phyloP scores from a whole-genome alignment of 2,888 invertebrate genomes.

The Drosophila kokeensis region DNA sequence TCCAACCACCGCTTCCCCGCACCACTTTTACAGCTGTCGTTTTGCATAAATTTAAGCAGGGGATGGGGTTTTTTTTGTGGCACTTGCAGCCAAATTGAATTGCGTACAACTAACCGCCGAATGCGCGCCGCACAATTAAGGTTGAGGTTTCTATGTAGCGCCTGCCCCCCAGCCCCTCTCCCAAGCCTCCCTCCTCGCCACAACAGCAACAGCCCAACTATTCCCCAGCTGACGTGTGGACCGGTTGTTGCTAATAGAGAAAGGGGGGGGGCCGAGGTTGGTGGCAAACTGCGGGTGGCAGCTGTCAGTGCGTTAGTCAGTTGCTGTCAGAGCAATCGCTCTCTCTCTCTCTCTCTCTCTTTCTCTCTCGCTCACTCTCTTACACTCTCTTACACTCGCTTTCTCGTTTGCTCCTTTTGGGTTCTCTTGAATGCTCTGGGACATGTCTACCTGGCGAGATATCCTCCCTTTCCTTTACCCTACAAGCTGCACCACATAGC shows the following conservation, averaged over 20 bases:
- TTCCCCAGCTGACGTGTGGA: slow-evolving; percentile 31
- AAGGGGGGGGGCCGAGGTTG: not conserved
- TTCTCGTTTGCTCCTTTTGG: not conserved
- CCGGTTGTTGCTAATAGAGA: slow-evolving; percentile 1
- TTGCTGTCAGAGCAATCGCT: slow-evolving; percentile 65
- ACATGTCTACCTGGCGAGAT: slow-evolving; percentile 50
- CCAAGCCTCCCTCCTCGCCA: not conserved
- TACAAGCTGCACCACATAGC: slow-evolving; percentile 9
- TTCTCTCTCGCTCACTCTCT: not conserved
- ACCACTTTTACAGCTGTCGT: slow-evolving; percentile 42
- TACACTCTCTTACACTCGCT: too few species aligned
- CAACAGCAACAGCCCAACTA: not conserved
- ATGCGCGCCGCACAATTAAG: slow-evolving; percentile 80
- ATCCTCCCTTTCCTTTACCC: not conserved
- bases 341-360: not conserved
- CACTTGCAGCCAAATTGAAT: slow-evolving; percentile 78
- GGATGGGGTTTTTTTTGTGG: slow-evolving; percentile 10
- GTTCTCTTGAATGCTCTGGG: slow-evolving; percentile 32
- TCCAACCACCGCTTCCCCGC: not conserved
- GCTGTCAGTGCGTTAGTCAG: slow-evolving; percentile 79
- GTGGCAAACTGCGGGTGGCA: slow-evolving; percentile 69
- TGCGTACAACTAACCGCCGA: slow-evolving; percentile 78
- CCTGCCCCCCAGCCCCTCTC: not conserved
- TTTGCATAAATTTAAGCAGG: slow-evolving; percentile 55
- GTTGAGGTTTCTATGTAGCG: slow-evolving; percentile 65